Percentiles rank a stretch among this genome's conserved stretches.
Evolutionary conservation across 2,888 invertebrate genomes (phyloP).

Genomic region (Leptogaster cylindrica): DNA sequence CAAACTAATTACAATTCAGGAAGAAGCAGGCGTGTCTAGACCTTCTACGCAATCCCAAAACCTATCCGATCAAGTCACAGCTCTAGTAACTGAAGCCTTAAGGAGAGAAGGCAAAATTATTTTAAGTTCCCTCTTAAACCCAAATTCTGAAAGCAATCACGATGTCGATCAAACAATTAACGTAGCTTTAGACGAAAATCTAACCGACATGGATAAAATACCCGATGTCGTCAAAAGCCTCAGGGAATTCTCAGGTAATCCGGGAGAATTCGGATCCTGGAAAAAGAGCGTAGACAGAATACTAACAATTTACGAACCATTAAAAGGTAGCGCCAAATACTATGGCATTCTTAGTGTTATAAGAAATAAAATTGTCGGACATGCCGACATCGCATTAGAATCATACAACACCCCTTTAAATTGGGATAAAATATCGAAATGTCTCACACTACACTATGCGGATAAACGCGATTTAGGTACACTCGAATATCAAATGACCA

Average conservation of each 20-base stretch:
- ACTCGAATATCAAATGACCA: conserved; percentile 17
- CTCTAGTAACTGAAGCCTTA: conserved; percentile 4
- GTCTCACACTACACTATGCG: conserved; percentile 11
- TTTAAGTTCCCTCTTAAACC: conserved; percentile 17
- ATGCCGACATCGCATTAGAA: conserved; percentile 24
- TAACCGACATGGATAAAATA: neutral
- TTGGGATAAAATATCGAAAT: conserved; percentile 12
- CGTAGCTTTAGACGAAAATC: neutral
- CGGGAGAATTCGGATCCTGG: conserved; percentile 41
- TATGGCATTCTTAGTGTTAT: conserved; percentile 37
- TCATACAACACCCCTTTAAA: conserved; percentile 38
- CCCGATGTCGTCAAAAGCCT: too few species aligned
- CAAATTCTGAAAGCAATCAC: neutral
- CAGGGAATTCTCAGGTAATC: conserved; percentile 40
- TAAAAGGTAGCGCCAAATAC: conserved; percentile 42
- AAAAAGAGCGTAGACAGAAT: conserved; percentile 43
- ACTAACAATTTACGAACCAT: conserved; percentile 29
- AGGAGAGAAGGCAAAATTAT: conserved; percentile 15
- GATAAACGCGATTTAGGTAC: conserved; percentile 18
- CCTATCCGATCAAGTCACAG: neutral
- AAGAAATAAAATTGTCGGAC: conserved; percentile 19
- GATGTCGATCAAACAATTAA: conserved; percentile 14
- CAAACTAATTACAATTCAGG: neutral
- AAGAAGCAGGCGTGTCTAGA: neutral
- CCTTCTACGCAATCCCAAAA: neutral